These are phyloP conservation scores for Cepaea hortensis DNA, from an alignment of 2,888 invertebrate genomes.

Conservation along the genomic window DNA sequence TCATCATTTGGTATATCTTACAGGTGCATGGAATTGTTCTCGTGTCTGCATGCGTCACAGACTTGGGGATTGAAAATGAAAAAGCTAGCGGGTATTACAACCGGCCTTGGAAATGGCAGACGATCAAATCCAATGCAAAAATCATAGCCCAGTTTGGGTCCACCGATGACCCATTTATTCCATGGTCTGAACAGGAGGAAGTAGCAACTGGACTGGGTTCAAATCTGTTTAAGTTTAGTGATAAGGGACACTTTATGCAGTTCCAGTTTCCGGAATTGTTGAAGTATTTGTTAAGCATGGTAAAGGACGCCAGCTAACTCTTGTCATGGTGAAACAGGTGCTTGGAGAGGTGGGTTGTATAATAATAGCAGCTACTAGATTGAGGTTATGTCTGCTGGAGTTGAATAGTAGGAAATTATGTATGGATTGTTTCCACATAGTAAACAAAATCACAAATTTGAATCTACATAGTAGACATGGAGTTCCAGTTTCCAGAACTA, in stretches of 20 bases:
- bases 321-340: not conserved
- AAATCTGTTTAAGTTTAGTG: constrained; percentile 62
- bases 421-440: too few species aligned
- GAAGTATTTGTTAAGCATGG: constrained; percentile 59
- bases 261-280: constrained; percentile 67
- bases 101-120: constrained; percentile 71
- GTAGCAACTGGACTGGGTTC: constrained; percentile 62
- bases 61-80: constrained; percentile 68
- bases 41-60: constrained; percentile 70
- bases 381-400: constrained; percentile 61
- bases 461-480: constrained; percentile 52
- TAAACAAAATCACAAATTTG: too few species aligned
- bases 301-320: constrained; percentile 22
- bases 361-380: constrained; percentile 57
- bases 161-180: constrained; percentile 70
- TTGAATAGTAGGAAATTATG: constrained; percentile 69
- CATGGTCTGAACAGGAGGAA: constrained; percentile 63
- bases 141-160: constrained; percentile 71
- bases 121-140: constrained; percentile 61
- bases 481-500: constrained; percentile 66
- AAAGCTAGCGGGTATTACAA: constrained; percentile 70
- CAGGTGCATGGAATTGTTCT: constrained; percentile 69
- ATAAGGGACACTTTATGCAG: constrained; percentile 71
- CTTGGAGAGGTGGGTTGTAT: too few species aligned
- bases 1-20: too few species aligned